Conservation (phyloP, 1,140 invertebrate genomes). For the Drosophila trapezifrons region DNA sequence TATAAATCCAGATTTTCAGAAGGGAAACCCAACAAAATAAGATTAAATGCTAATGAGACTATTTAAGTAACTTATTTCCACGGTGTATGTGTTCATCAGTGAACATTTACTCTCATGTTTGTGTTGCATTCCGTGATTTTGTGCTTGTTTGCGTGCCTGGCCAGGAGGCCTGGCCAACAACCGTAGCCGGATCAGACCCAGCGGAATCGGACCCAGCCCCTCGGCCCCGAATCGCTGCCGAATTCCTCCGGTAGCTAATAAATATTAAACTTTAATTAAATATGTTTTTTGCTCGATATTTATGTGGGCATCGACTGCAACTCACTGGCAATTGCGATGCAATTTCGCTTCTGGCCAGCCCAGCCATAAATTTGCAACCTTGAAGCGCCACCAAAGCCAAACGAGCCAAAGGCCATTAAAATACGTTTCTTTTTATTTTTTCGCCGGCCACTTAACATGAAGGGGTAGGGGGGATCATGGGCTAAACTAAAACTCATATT, state of each 20-base stretch:
- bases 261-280: conserved; percentile 83
- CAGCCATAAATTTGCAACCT: conserved; percentile 76
- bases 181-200: conserved; percentile 25
- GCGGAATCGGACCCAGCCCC: neutral
- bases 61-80: neutral
- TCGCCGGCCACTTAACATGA: conserved; percentile 54
- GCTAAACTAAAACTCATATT: conserved; percentile 80
- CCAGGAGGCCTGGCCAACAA: conserved; percentile 13
- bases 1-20: too few relatives aligned
- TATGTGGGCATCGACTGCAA: conserved; percentile 72
- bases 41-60: neutral
- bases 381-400: conserved; percentile 63
- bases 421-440: conserved; percentile 61
- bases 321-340: conserved; percentile 49
- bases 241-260: conserved; percentile 79
- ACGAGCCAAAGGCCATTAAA: conserved; percentile 76
- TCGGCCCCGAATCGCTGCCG: conserved; percentile 52
- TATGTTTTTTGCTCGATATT: conserved; percentile 77
- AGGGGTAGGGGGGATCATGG: conserved; percentile 13
- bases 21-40: too few relatives aligned
- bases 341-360: conserved; percentile 75
- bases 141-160: conserved; percentile 57
- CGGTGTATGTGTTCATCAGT: conserved; percentile 8
- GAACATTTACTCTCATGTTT: conserved; percentile 25
- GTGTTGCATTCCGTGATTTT: conserved; percentile 54